A percentile compares a stretch with the other conserved stretches of the same genome.
phyloP scores from a whole-genome alignment of 2,797 vertebrate species.

The Pygocentrus nattereri region DNA sequence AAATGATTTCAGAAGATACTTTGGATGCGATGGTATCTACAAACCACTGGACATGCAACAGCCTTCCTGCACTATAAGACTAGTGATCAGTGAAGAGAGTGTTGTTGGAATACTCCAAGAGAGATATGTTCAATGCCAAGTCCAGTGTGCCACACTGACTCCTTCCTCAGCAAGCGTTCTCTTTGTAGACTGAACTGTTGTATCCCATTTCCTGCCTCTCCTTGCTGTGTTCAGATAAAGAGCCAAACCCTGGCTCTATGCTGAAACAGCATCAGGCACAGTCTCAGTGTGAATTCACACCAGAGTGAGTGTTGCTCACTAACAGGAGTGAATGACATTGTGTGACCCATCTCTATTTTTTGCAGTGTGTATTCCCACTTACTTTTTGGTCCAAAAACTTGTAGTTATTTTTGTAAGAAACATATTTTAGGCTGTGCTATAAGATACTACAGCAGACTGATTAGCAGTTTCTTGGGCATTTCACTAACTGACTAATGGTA shows the following conservation, averaged over 20 bases:
- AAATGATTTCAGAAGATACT: no score
- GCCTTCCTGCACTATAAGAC: no score
- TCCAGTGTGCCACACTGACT: no score
- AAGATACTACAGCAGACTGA: background rate
- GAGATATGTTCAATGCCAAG: no score
- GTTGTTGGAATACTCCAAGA: no score
- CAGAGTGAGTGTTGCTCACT: slow-evolving; percentile 1
- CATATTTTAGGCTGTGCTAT: background rate
- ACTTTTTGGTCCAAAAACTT: background rate
- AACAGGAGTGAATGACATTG: background rate
- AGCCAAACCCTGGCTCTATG: background rate
- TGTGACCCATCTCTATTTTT: background rate
- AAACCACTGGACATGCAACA: no score
- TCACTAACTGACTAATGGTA: background rate
- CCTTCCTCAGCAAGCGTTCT: background rate
- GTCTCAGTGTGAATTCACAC: slow-evolving; percentile 7
- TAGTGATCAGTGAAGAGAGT: no score
- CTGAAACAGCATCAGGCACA: background rate
- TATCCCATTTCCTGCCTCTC: background rate
- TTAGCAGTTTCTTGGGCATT: background rate
- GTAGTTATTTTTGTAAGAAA: background rate
- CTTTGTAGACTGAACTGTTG: background rate
- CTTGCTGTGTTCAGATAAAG: slow-evolving; percentile 11
- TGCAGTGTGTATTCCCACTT: no score
- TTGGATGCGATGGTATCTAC: no score